Percentiles rank a stretch among this genome's conserved stretches.
phyloP scores from a whole-genome alignment of 2,113 vertebrate genomes.

The Cairina moschata region DNA sequence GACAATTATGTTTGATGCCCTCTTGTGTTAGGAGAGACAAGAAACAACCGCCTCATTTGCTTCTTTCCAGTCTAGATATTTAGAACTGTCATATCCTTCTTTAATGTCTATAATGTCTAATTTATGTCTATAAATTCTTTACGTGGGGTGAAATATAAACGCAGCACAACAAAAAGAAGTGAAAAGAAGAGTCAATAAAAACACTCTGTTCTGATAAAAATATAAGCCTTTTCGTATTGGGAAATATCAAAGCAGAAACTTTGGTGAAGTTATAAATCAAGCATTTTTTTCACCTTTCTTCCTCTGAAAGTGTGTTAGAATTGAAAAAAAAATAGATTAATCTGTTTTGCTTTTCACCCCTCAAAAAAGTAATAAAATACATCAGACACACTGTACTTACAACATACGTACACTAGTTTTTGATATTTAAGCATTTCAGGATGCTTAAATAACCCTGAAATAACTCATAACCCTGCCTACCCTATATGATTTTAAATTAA shows the following conservation, averaged over 20 bases:
- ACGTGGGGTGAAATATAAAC: neutral
- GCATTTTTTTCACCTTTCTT: neutral
- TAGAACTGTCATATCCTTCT: constrained; percentile 2
- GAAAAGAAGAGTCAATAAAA: neutral
- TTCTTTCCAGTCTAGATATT: constrained; percentile 35
- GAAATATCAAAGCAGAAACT: neutral
- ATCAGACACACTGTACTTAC: neutral
- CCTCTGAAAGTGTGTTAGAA: neutral
- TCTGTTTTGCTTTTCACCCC: neutral
- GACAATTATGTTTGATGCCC: constrained; percentile 24
- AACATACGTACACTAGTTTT: neutral
- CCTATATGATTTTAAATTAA: neutral
- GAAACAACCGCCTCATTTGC: constrained; percentile 7
- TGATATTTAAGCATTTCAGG: neutral
- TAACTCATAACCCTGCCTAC: neutral
- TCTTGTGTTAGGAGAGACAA: constrained; percentile 42
- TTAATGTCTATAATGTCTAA: neutral
- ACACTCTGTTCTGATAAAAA: neutral
- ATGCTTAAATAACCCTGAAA: neutral
- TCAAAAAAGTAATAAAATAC: neutral
- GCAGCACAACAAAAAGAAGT: neutral
- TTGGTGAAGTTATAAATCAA: neutral
- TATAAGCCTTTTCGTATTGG: neutral
- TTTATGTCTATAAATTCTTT: neutral
- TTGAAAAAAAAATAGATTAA: neutral